Evolutionary conservation across 2,888 invertebrate genomes (phyloP), one percentile per base, ranked within the genome.

Genomic region (Dione juno): DNA sequence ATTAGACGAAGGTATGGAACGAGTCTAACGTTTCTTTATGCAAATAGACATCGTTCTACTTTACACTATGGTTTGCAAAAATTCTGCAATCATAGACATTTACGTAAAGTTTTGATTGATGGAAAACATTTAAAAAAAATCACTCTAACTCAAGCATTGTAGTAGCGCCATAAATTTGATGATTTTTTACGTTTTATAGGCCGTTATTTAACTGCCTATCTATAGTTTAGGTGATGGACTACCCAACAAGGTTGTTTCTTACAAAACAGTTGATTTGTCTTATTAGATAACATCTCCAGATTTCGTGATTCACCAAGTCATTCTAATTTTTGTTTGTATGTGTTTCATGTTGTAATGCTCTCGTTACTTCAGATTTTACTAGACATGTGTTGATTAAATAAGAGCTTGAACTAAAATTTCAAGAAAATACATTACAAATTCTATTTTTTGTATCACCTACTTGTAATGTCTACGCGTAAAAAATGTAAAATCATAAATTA

Each of bases 271-370:
- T 11, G 41, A 21, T 73, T 68, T 45, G 63, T 41, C 35, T 57
- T n/a, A 71, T 74, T 88, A 88, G 85, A 79, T 76, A 77, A 77
- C 79, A 80, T 90, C 89, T 84, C 87, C 82, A 85, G 88, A 89
- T 82, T 78, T 77, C 79, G 82, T 89, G 89, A 89, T 84, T 89
- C 88, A 89, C 79, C 79, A 80, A 78, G 79, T 86, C 82, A 86
- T 87, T 87, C 85, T 87, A 78, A 72, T 74, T 72, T 72, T 77
- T 73, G 78, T 82, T 79, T 81, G 79, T 76, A 77, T 79, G 76
- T 74, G 78, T 80, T 77, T 74, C 74, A 81, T 78, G 80, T 82
- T 81, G 80, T 82, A 85, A 84, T 78, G 74, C 76, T 76, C 74
- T 67, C 75, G 86, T 87, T 85, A 81, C 80, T 68, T 74, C 81